These are phyloP conservation scores for Conus canariensis DNA, from an alignment of 2,888 invertebrate genomes.

Conservation along the genomic window DNA sequence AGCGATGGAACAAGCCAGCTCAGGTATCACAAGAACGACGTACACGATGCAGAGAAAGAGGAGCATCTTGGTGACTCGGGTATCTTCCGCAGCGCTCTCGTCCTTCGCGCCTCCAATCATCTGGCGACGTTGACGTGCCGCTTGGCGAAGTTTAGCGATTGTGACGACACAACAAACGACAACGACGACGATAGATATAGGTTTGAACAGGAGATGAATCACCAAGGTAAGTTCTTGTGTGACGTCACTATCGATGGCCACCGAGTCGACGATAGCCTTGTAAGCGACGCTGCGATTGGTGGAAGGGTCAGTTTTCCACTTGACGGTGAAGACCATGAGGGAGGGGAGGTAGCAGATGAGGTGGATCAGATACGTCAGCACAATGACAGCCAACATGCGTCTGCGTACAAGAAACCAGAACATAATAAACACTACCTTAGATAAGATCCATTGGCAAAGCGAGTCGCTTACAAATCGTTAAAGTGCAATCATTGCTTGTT, in stretches of 20 bases:
- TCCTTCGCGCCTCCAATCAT: neutral
- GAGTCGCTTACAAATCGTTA: too few species aligned
- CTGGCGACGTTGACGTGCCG: neutral
- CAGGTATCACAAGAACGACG: neutral
- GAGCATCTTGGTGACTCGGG: neutral
- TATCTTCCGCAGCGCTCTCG: neutral
- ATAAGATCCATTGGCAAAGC: too few species aligned
- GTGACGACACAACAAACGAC: neutral
- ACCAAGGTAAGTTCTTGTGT: neutral
- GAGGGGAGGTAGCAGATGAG: neutral
- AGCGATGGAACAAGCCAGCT: neutral
- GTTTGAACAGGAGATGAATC: neutral
- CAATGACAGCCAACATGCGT: neutral
- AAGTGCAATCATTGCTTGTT: too few species aligned
- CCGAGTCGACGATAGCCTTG: neutral
- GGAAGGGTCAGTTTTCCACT: neutral
- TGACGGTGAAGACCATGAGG: neutral
- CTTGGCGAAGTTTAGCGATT: neutral
- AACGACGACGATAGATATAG: neutral
- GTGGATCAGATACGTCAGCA: neutral
- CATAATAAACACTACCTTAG: too few species aligned
- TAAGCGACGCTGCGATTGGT: constrained; percentile 21
- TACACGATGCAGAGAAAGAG: neutral
- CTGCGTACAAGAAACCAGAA: neutral
- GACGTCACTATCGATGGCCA: neutral